These are phyloP conservation scores for Epinotia bilunana DNA, from an alignment of 2,888 invertebrate genomes.

Conservation along the genomic window DNA sequence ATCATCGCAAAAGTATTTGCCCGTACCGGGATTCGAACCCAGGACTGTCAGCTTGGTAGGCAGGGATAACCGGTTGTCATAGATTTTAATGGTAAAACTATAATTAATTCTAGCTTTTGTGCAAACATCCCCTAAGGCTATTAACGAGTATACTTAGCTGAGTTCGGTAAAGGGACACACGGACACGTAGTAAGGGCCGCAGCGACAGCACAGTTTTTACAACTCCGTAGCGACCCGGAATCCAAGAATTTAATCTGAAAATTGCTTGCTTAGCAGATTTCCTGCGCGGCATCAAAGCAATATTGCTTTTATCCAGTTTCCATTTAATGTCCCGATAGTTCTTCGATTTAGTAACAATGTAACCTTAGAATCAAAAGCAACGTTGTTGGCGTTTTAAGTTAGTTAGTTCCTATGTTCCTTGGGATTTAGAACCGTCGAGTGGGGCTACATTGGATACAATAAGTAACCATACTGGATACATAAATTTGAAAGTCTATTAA, in stretches of 20 bases:
- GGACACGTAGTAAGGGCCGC: conserved; percentile 54
- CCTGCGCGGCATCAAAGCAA: conserved; percentile 63
- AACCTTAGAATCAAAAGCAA: conserved; percentile 2
- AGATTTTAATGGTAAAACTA: too few relatives aligned
- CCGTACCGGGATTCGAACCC: too few relatives aligned
- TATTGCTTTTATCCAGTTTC: conserved; percentile 50
- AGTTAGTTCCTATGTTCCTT: not conserved
- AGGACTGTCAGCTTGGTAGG: too few relatives aligned
- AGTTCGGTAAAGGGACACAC: conserved; percentile 27
- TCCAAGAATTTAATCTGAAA: conserved; percentile 78
- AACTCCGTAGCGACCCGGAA: conserved; percentile 66
- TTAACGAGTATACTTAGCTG: not conserved
- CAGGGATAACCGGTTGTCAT: too few relatives aligned
- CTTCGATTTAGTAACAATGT: conserved; percentile 30
- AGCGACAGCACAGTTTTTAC: conserved; percentile 67
- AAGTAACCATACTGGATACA: not conserved
- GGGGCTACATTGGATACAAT: not conserved
- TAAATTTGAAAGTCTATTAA: too few relatives aligned
- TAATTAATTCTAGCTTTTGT: too few relatives aligned
- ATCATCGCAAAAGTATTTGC: too few relatives aligned
- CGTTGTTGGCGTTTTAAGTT: conserved; percentile 3
- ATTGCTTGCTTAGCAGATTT: conserved; percentile 78
- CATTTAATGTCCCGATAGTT: conserved; percentile 41
- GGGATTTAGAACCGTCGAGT: not conserved
- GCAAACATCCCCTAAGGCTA: too few relatives aligned